These are phyloP conservation scores for Zaprionus vittiger DNA, from an alignment of 1,140 invertebrate species.

Conservation along the genomic window DNA sequence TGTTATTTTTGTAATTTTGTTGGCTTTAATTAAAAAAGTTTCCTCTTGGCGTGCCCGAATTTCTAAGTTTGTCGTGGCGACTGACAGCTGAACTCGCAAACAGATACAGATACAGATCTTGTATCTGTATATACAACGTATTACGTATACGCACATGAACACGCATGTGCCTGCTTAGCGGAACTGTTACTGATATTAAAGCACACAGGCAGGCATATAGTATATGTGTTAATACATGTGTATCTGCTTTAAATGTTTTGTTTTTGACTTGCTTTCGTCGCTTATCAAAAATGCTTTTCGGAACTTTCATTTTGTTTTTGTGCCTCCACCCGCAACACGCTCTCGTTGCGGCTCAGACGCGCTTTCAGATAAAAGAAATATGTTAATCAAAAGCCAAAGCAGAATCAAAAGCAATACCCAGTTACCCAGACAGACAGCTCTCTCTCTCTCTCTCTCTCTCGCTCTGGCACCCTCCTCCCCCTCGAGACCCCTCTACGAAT, in stretches of 20 bases:
- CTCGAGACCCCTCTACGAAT: neutral
- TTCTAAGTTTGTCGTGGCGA: constrained; percentile 43
- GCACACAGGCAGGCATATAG: neutral
- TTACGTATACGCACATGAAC: neutral
- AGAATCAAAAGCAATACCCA: constrained; percentile 41
- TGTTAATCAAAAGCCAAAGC: constrained; percentile 50
- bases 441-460: neutral
- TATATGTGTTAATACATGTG: constrained; percentile 4
- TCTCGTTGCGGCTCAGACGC: constrained; percentile 1
- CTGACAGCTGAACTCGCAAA: constrained; percentile 14
- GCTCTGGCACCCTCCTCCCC: neutral
- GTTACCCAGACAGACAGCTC: constrained; percentile 2
- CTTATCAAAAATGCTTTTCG: constrained; percentile 22
- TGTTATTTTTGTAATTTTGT: constrained; percentile 31
- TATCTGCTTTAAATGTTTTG: neutral
- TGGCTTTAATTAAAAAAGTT: constrained; percentile 68
- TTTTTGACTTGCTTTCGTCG: constrained; percentile 21
- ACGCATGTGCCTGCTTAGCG: neutral
- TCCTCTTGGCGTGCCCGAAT: constrained; percentile 25
- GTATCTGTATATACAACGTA: too few species aligned
- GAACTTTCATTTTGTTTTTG: constrained; percentile 20
- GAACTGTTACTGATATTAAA: constrained; percentile 5
- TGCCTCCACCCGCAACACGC: neutral
- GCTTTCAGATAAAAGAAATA: constrained; percentile 53
- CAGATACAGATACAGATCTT: neutral